Conservation (phyloP, 2,113 vertebrate species). For the Abramis brama region DNA sequence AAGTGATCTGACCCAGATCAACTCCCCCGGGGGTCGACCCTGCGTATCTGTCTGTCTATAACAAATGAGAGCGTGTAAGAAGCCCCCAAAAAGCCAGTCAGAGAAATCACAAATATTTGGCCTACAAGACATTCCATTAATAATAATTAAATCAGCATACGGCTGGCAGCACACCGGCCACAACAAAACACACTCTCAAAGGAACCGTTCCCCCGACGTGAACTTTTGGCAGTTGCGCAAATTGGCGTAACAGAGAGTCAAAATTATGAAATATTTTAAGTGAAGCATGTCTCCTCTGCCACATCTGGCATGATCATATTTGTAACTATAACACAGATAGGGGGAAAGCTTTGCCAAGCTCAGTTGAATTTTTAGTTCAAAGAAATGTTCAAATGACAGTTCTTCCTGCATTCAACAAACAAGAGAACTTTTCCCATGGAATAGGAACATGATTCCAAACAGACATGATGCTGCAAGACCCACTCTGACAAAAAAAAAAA, state of each 20-base stretch:
- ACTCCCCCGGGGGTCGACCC: conserved; percentile 46
- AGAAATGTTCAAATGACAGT: conserved; percentile 64
- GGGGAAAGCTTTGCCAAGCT: conserved; percentile 61
- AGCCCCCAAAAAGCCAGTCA: conserved; percentile 38
- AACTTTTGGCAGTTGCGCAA: conserved; percentile 56
- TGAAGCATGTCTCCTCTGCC: conserved; percentile 61
- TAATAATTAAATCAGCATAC: conserved; percentile 38
- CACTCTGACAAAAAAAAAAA: conserved; percentile 30
- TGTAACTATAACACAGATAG: conserved; percentile 72
- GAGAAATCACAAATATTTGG: conserved; percentile 49
- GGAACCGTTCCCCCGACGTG: conserved; percentile 60
- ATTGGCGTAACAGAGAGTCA: conserved; percentile 55
- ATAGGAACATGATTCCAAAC: conserved; percentile 60
- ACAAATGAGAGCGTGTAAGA: conserved; percentile 29
- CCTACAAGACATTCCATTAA: conserved; percentile 26
- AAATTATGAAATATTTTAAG: conserved; percentile 67
- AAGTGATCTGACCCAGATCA: conserved; percentile 50
- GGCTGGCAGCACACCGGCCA: neutral
- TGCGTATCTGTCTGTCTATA: conserved; percentile 45
- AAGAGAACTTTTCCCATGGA: conserved; percentile 73
- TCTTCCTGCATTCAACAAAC: conserved; percentile 68
- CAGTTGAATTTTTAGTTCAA: conserved; percentile 55
- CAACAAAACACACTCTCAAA: conserved; percentile 42
- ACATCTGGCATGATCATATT: conserved; percentile 71
- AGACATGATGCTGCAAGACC: conserved; percentile 53